Conservation (phyloP, 1,140 invertebrate genomes). For the Macrobrachium nipponense region DNA sequence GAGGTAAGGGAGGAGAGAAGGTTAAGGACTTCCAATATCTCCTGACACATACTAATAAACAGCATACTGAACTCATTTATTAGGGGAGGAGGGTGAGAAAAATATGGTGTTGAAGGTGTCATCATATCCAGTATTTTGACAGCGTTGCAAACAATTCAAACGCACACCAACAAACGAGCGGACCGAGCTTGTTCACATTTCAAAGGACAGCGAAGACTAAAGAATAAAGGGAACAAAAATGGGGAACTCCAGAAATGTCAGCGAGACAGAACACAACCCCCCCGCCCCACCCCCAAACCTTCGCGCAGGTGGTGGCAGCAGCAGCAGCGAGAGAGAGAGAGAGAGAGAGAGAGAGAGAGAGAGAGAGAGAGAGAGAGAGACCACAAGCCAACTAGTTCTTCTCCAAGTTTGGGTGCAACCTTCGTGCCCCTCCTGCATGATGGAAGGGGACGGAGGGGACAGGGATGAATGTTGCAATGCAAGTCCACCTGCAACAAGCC, state of each 20-base stretch:
- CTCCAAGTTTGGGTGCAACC: neutral
- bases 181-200: no score
- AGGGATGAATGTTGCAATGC: neutral
- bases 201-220: neutral
- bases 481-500: neutral
- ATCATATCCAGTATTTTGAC: neutral
- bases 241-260: no score
- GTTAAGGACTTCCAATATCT: no score
- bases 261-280: no score
- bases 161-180: no score
- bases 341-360: conserved; percentile 1
- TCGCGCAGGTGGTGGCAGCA: no score
- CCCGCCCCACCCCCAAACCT: no score
- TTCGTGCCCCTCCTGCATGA: neutral
- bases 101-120: no score
- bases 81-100: neutral
- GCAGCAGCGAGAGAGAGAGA: neutral
- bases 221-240: neutral
- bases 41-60: no score
- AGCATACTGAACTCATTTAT: neutral
- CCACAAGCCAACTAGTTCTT: neutral
- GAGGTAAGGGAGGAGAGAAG: neutral
- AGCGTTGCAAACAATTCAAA: neutral
- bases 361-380: conserved; percentile 5
- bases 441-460: conserved; percentile 5